phyloP scores from a whole-genome alignment of 2,888 invertebrate genomes.

The Notodonta dromedarius region DNA sequence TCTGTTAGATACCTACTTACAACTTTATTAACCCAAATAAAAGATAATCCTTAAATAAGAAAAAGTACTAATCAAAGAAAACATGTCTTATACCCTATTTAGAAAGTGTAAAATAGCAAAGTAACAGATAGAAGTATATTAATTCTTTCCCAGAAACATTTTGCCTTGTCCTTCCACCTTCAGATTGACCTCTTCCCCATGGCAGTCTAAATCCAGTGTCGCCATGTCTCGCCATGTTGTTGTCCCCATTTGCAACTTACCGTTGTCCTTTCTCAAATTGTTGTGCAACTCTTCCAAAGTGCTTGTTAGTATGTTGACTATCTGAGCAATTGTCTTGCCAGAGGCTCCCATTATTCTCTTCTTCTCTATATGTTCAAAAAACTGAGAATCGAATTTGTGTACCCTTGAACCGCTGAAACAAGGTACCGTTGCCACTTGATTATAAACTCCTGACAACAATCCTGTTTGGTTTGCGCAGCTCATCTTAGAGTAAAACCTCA shows the following conservation, averaged over 20 bases:
- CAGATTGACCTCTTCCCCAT: not conserved
- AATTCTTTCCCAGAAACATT: constrained; percentile 7
- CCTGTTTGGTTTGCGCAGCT: constrained; percentile 28
- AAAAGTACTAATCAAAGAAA: too few species aligned
- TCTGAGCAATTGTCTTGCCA: constrained; percentile 8
- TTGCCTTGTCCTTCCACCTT: constrained; percentile 1
- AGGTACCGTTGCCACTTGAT: constrained; percentile 19
- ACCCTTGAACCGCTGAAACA: constrained; percentile 19
- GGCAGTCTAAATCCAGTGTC: not conserved
- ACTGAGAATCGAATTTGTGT: constrained; percentile 16
- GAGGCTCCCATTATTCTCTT: not conserved
- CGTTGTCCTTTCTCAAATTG: not conserved
- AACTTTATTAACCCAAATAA: too few species aligned
- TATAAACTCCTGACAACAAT: constrained; percentile 29
- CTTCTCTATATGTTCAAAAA: constrained; percentile 11
- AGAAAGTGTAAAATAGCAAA: too few species aligned
- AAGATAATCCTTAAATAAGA: too few species aligned
- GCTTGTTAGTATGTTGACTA: constrained; percentile 5
- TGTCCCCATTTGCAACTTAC: constrained; percentile 10
- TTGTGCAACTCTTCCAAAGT: constrained; percentile 10
- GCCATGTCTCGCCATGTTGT: constrained; percentile 7
- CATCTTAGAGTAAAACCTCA: constrained; percentile 27
- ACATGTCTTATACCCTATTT: too few species aligned
- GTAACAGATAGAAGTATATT: too few species aligned
- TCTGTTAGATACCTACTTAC: too few species aligned